These are phyloP conservation scores for Lepeophtheirus salmonis DNA, from an alignment of 1,140 invertebrate genomes.

Conservation along the genomic window DNA sequence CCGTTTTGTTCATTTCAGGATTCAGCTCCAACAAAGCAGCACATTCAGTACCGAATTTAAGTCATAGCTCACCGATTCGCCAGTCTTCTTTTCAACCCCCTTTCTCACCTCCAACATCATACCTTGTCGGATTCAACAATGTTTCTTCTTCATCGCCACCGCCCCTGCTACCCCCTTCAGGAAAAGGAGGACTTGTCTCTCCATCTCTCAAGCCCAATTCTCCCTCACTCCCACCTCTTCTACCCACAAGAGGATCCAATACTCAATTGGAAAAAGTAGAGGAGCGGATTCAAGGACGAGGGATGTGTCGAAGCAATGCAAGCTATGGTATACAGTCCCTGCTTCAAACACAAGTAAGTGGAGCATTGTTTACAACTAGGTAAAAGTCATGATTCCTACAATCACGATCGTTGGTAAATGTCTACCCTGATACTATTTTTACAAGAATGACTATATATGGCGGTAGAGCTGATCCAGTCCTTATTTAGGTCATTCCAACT, in stretches of 20 bases:
- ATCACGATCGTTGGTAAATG: too few relatives aligned
- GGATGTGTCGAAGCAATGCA: constrained; percentile 8
- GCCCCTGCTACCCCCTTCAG: neutral
- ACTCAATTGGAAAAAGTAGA: neutral
- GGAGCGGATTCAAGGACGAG: constrained; percentile 8
- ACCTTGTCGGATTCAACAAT: too few relatives aligned
- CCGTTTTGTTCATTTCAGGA: neutral
- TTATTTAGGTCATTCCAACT: too few relatives aligned
- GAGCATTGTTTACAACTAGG: too few relatives aligned
- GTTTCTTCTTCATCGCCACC: too few relatives aligned
- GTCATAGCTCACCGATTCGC: neutral
- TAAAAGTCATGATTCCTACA: too few relatives aligned
- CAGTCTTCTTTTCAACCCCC: neutral
- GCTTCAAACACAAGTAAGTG: constrained; percentile 8
- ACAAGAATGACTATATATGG: too few relatives aligned
- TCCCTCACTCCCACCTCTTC: neutral
- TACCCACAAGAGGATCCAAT: neutral
- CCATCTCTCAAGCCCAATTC: neutral
- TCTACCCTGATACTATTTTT: too few relatives aligned
- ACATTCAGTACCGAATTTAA: neutral
- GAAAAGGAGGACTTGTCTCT: too few relatives aligned
- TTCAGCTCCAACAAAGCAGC: neutral
- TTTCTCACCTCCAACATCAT: neutral
- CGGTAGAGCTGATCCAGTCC: too few relatives aligned
- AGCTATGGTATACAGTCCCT: constrained; percentile 12